Evolutionary conservation across 2,113 vertebrate species (phyloP), one percentile per base, ranked within the genome.

Genomic region (Myotis lucifugus): DNA sequence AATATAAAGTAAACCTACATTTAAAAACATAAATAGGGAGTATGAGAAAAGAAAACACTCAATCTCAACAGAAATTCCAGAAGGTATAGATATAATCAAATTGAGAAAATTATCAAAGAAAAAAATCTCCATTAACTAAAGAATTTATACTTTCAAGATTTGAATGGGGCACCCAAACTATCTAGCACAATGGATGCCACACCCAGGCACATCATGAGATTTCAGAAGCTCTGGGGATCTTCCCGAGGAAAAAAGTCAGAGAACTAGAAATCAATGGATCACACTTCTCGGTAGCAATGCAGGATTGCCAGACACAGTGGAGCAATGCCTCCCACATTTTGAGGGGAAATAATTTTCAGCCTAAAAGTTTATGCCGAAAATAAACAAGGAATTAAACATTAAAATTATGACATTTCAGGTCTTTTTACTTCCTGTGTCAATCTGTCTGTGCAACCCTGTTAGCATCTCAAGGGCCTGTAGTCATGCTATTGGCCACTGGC

Each of bases 31-130:
- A 76, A 64, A 82, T 27, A 81, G 0, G 12, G 25, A 84, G 32
- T 66, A 87, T 40, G 23, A 81, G 56, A 72, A 96, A 94, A 70
- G 42, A 85, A 74, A 90, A 91, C 3, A 82, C 48, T 92, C 66
- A 70, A 19, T 78, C 18, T 74, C 37, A 92, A 70, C 5, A 92
- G 42, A 94, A 70, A 91, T 90, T 94, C 4, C 14, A 85, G 52
- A 83, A 90, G 50, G 29, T 23, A 46, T 14, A 46, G 32, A 95
- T 48, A 88, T 48, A 34, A 77, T 66, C 32, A 82, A 32, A 73
- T 32, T 34, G 4, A 90, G 29, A 4, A 73, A 64, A 90, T 34
- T 48, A 59, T 72, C 46, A 77, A 67, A 88, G 19, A 52, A 64
- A 88, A 61, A 61, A 23, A 54, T 54, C 61, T 81, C 52, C 50